Percentiles rank a stretch among this genome's conserved stretches.
phyloP scores from a whole-genome alignment of 2,113 vertebrate genomes.

The Catharus fuscescens region DNA sequence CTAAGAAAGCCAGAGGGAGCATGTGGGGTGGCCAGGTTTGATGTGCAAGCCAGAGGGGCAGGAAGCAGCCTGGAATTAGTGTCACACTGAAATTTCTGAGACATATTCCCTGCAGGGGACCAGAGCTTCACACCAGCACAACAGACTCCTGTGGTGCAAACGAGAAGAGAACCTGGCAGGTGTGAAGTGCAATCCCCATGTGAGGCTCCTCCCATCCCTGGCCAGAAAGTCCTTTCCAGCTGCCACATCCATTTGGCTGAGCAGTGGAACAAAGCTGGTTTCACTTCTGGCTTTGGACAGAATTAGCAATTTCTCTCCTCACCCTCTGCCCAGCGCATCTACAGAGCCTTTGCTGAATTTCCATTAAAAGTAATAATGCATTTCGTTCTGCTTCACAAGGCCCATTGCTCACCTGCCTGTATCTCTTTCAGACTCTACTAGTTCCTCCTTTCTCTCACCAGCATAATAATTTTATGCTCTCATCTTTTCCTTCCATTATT shows the following conservation, averaged over 20 bases:
- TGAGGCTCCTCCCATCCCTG: neutral
- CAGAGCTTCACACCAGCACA: neutral
- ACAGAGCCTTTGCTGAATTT: slow-evolving; percentile 50
- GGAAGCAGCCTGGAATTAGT: neutral
- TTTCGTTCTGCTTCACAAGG: slow-evolving; percentile 59
- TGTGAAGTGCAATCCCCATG: neutral
- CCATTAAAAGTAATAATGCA: slow-evolving; percentile 71
- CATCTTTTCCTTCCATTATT: slow-evolving; percentile 40
- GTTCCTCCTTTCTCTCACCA: slow-evolving; percentile 37
- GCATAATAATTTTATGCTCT: slow-evolving; percentile 32
- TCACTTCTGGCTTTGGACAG: neutral
- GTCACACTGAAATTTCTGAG: neutral
- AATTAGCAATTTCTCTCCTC: slow-evolving; percentile 41
- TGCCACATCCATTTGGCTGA: neutral
- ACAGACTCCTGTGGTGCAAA: neutral
- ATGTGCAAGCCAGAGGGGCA: neutral
- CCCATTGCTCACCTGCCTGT: slow-evolving; percentile 48
- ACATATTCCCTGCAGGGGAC: neutral
- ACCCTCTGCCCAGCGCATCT: neutral
- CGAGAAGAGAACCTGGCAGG: neutral
- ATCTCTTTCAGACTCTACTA: slow-evolving; percentile 39
- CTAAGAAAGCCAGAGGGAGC: neutral
- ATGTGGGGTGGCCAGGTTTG: neutral
- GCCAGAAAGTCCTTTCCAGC: neutral
- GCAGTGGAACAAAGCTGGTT: neutral